Evolutionary conservation across 2,888 invertebrate species (phyloP).

Genomic region (Campopleginae sp.): DNA sequence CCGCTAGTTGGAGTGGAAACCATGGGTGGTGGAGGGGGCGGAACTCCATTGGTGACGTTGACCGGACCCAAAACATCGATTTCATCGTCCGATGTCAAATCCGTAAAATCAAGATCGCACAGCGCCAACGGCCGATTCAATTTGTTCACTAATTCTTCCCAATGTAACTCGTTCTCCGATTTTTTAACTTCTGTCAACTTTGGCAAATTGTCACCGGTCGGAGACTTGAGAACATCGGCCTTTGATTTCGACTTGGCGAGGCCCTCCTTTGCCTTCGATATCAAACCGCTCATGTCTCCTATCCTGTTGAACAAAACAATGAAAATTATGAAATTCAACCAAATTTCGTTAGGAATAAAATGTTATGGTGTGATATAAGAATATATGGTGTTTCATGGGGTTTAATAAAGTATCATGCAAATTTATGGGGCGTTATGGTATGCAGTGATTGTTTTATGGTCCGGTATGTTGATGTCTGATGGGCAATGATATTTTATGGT

Average conservation of each 20-base stretch:
- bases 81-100: slow-evolving; percentile 95
- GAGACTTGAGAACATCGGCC: slow-evolving; percentile 90
- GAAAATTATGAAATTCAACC: neutral
- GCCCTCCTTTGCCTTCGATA: slow-evolving; percentile 97
- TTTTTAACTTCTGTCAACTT: slow-evolving; percentile 91
- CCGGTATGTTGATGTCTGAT: too few relatives aligned
- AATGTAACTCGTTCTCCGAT: slow-evolving; percentile 96
- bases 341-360: neutral
- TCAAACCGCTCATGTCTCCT: slow-evolving; percentile 94
- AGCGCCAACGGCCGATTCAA: slow-evolving; percentile 91
- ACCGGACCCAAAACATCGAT: slow-evolving; percentile 90
- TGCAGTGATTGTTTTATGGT: too few relatives aligned
- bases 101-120: slow-evolving; percentile 98
- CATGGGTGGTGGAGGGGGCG: slow-evolving; percentile 93
- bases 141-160: slow-evolving; percentile 95
- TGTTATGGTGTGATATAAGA: neutral
- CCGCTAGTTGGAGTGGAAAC: slow-evolving; percentile 86
- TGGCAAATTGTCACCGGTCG: slow-evolving; percentile 88
- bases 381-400: too few relatives aligned
- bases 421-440: too few relatives aligned
- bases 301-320: slow-evolving; percentile 84
- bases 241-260: slow-evolving; percentile 94
- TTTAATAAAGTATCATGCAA: too few relatives aligned
- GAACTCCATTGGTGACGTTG: slow-evolving; percentile 88
- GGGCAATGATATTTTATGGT: too few relatives aligned